Base-by-base conservation (phyloP, 2,888 invertebrate species). In the Ophioninae sp. region DNA sequence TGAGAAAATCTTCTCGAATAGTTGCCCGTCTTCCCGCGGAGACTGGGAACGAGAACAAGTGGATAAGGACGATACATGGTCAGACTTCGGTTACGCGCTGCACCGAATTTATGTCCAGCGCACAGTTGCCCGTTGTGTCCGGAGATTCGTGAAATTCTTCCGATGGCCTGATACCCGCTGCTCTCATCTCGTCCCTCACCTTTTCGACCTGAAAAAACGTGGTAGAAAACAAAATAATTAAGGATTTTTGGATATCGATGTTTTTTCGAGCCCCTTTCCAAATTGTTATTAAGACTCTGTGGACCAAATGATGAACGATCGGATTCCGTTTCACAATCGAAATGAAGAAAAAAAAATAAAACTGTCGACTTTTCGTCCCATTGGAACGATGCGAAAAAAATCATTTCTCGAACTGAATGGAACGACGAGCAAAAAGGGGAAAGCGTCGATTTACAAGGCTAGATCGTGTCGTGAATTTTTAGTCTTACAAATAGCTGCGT, bases 161-260 rank as follows among this genome's bases (percentile, higher is more conserved):
- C 74, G 93, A 93, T 8, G 95, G 95, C 86, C 94, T 94, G 65
- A 94, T 93, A 6, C 95, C 95, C 73, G 94, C 95, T 59, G 94
- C 94, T 77, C 94, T 94, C 94, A 95, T 94, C 82, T 95, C 95
- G 87, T 95, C 95, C 51, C 95, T 94, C 63, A 95, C 94, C 37
- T 94, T 94, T 91, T 93, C 93, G 44, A 93, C 93, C 90, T 92
- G 87, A 3, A 20, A 88, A 87, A 73, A 86, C 91, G 91, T 69
- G 39, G 23, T 56, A 41, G 22, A 63, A 64, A 44, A 44, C 13
- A 44, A 13, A 8, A 44, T 44, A 44, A 13, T 44, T 44, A 13
- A 44, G 9, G 44, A 44, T 44, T 51, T 13, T 51, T 51, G 13
- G 3, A 5, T 51, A 5, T 13, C 51, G 41, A 41, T 17, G 13